phyloP scores from a whole-genome alignment of 1,140 invertebrate species.

The Carposina sasakii region DNA sequence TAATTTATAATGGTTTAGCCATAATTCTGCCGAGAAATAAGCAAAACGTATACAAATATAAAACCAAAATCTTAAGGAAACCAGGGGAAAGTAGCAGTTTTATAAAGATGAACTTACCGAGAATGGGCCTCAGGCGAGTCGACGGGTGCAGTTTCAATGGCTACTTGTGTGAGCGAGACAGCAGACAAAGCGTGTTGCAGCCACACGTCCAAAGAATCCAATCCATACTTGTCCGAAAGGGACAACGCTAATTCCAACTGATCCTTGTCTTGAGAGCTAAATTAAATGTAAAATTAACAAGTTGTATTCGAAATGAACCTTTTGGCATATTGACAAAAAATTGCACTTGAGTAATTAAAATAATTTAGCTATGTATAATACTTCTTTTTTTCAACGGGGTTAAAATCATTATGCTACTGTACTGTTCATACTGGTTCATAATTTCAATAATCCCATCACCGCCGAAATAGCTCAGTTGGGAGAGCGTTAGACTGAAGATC shows the following conservation, averaged over 20 bases:
- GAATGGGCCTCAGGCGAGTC: not conserved
- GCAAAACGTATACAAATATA: no score
- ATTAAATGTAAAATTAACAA: no score
- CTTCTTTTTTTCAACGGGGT: not conserved
- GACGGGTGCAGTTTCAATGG: not conserved
- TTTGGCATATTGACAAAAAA: no score
- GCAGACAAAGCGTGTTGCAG: slow-evolving; percentile 37
- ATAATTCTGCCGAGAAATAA: no score
- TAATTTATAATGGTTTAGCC: no score
- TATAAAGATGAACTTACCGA: not conserved
- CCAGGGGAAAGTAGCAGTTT: no score
- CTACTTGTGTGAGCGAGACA: not conserved
- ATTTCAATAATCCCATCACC: not conserved
- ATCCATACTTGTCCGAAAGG: slow-evolving; percentile 31
- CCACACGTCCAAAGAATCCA: slow-evolving; percentile 44
- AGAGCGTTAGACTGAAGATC: slow-evolving; percentile 29
- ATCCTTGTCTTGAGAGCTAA: slow-evolving; percentile 29
- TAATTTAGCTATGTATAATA: not conserved
- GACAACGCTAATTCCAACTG: slow-evolving; percentile 31
- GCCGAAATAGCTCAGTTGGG: slow-evolving; percentile 21
- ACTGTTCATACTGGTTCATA: slow-evolving; percentile 1
- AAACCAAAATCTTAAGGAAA: no score
- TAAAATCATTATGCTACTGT: not conserved
- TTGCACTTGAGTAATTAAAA: not conserved
- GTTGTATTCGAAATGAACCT: no score